Evolutionary conservation across 1,140 invertebrate species (phyloP), one percentile per base, ranked within the genome.

Genomic region (Chrysomallon squamiferum): DNA sequence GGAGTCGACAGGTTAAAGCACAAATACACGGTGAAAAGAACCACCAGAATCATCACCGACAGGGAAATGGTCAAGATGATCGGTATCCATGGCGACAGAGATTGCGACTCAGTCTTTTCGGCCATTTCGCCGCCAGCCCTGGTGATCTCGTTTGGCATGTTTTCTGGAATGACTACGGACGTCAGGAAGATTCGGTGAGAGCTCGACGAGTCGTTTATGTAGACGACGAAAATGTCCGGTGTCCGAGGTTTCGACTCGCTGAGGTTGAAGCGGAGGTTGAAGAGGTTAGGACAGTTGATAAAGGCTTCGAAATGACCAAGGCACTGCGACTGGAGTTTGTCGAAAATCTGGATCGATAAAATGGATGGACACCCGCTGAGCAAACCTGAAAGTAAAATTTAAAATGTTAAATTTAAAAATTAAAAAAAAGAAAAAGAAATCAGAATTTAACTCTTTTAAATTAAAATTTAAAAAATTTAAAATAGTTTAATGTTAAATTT

Each of bases 311-410:
- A 80, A 18, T 71, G 22, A 11, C 68, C 76, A 2, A 77, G 59
- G 60, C 73, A 70, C 5, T 62, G 29, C 1, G 65, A 58, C 69
- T 75, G 72, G 25, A 76, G 69, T 61, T 79, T 74, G 58, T 75
- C 74, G 62, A 69, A 81, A 11, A 81, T 65, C 62, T 78, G 75
- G 27, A 80, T 47, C 3, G 67, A 77, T 13, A 81, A 57, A 18
- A 77, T 66, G n/a, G 71, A 72, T 2, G 79, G 79, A 60, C 76
- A 81, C 3, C 56, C 60, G n/a, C 56, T 58, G 25, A 79, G 43
- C 3, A 66, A 67, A 65, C 77, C 77, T 79, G 66, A 20, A 73
- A 68, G 41, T 57, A 6, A 50, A 43, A n/a, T 43, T n/a, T n/a
- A n/a, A n/a, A n/a, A n/a, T n/a, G n/a, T n/a, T n/a, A n/a, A n/a